phyloP scores from a whole-genome alignment of 2,888 invertebrate species.

The Oligia fasciuncula region DNA sequence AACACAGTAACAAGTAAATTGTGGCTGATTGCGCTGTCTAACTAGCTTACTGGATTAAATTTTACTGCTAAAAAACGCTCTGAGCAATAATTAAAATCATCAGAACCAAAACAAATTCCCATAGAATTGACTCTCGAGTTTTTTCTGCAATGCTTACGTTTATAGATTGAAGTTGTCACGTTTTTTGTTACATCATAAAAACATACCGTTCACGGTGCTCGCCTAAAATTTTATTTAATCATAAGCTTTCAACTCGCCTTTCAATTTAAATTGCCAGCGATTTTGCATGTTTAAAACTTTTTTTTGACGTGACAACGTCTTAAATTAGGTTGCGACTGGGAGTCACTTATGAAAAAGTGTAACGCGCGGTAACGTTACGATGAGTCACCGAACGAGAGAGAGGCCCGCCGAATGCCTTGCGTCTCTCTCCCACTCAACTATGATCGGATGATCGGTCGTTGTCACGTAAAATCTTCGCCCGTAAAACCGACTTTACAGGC shows the following conservation, averaged over 20 bases:
- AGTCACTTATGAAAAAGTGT: too few species aligned
- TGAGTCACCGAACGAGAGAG: too few species aligned
- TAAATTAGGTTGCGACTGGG: too few species aligned
- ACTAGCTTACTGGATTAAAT: conserved; percentile 50
- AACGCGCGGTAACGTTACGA: too few species aligned
- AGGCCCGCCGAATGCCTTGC: too few species aligned
- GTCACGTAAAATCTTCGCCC: too few species aligned
- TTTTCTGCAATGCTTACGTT: conserved; percentile 74
- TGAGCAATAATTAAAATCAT: conserved; percentile 65
- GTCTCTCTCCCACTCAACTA: too few species aligned
- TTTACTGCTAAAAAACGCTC: conserved; percentile 55
- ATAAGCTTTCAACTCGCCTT: conserved; percentile 83
- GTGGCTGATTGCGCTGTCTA: conserved; percentile 53
- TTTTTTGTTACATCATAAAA: conserved; percentile 79
- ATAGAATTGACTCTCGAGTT: conserved; percentile 65
- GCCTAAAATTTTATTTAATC: conserved; percentile 80
- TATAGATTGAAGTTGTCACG: conserved; percentile 67
- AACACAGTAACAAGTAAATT: conserved; percentile 57
- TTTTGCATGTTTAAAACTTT: conserved; percentile 76
- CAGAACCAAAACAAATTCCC: conserved; percentile 67
- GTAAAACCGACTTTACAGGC: too few species aligned
- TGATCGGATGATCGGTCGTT: too few species aligned
- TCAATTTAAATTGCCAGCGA: conserved; percentile 79
- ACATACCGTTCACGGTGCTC: conserved; percentile 76
- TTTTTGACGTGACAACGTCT: too few species aligned